A percentile compares a stretch with the other conserved stretches of the same genome.
Conservation (phyloP, 2,797 vertebrate species). For the Coreius guichenoti region DNA sequence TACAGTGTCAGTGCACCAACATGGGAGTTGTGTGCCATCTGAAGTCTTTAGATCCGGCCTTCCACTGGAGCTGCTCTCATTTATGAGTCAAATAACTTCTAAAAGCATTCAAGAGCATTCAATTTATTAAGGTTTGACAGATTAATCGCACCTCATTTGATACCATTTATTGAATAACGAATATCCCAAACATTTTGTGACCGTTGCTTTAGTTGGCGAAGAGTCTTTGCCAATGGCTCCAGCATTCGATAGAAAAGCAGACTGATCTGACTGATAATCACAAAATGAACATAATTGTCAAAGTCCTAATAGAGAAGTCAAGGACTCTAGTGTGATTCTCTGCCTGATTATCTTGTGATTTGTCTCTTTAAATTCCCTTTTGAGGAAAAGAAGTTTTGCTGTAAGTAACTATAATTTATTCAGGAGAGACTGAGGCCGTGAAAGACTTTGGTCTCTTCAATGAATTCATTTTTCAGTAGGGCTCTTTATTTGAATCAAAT, state of each 20-base stretch:
- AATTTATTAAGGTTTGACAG: neutral
- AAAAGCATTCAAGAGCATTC: constrained; percentile 7
- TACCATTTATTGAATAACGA: neutral
- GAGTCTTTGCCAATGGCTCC: neutral
- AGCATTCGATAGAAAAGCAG: neutral
- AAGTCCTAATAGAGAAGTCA: constrained; percentile 8
- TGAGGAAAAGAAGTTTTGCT: neutral
- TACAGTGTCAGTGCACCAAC: neutral
- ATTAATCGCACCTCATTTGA: neutral
- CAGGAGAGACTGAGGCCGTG: too few relatives aligned
- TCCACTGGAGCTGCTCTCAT: neutral
- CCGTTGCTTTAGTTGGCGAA: neutral
- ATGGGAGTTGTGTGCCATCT: neutral
- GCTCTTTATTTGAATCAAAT: neutral
- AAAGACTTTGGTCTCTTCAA: neutral
- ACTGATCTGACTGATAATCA: neutral
- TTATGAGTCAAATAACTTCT: neutral
- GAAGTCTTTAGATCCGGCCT: neutral
- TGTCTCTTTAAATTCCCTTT: neutral
- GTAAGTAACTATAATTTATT: neutral
- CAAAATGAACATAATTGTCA: neutral
- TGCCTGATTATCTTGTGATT: neutral
- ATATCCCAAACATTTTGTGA: neutral
- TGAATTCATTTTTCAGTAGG: neutral
- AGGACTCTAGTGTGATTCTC: neutral